Evolutionary conservation across 2,113 vertebrate species (phyloP).

Genomic region (Leucopsar rothschildi): DNA sequence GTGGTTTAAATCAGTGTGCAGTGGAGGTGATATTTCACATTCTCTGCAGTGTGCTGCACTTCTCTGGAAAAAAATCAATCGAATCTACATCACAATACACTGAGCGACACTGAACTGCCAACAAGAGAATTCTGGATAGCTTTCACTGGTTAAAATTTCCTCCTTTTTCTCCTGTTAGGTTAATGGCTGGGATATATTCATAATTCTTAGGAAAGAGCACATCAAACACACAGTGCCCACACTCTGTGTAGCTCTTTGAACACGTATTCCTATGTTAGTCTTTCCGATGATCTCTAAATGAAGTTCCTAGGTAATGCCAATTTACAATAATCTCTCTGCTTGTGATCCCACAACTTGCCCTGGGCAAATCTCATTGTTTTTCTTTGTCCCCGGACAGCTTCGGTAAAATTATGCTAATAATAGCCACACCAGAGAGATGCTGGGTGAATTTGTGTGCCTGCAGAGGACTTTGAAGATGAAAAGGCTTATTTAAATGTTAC

Average conservation of each 20-base stretch:
- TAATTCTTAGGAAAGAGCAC: not conserved
- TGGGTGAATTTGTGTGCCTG: not conserved
- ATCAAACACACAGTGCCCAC: not conserved
- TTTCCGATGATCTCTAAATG: not conserved
- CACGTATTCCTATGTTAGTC: not conserved
- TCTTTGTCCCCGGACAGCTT: not conserved
- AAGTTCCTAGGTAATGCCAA: not conserved
- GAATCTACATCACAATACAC: not conserved
- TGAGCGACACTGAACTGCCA: not conserved
- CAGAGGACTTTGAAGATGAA: conserved; percentile 39
- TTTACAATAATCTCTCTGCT: not conserved
- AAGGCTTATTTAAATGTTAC: conserved; percentile 27
- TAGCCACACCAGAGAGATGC: not conserved
- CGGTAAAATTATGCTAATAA: conserved; percentile 3
- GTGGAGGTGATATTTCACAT: conserved; percentile 21
- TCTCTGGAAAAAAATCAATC: not conserved
- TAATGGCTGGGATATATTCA: not conserved
- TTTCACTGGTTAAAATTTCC: not conserved
- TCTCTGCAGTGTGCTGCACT: not conserved
- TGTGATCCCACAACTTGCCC: not conserved
- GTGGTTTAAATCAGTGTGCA: not conserved
- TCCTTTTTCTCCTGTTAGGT: not conserved
- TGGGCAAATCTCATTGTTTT: not conserved
- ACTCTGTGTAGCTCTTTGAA: not conserved
- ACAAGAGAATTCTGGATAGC: not conserved